These are phyloP conservation scores for Diarsia mendica DNA, from an alignment of 2,888 invertebrate genomes.

Conservation along the genomic window DNA sequence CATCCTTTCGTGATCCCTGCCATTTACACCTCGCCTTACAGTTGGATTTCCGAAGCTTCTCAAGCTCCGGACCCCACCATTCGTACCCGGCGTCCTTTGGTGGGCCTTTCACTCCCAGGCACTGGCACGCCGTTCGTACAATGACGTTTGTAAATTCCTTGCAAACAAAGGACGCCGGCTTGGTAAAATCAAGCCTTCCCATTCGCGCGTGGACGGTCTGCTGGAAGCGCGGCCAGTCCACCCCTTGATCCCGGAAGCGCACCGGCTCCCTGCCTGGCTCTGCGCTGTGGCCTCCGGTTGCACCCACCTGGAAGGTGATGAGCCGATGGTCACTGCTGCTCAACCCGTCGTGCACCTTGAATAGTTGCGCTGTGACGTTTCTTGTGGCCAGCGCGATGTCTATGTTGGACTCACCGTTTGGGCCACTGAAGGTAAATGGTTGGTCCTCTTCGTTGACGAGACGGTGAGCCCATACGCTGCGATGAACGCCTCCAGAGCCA, in stretches of 20 bases:
- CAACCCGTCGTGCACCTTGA: too few relatives aligned
- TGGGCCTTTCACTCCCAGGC: too few relatives aligned
- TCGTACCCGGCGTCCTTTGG: slow-evolving; percentile 36
- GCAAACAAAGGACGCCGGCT: too few relatives aligned
- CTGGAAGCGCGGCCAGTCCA: too few relatives aligned
- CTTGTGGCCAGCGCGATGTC: slow-evolving; percentile 59
- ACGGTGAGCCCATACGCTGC: background rate
- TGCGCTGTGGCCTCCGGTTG: accelerated
- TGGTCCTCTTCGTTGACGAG: slow-evolving; percentile 7
- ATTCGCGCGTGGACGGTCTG: too few relatives aligned
- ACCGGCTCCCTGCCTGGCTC: background rate
- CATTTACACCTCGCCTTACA: slow-evolving; percentile 21
- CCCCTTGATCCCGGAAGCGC: slow-evolving; percentile 10
- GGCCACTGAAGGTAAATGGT: slow-evolving; percentile 41
- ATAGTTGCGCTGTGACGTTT: background rate
- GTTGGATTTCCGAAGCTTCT: slow-evolving; percentile 18
- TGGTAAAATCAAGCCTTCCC: too few relatives aligned
- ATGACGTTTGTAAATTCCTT: too few relatives aligned
- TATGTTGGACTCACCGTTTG: slow-evolving; percentile 60
- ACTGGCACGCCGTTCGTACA: too few relatives aligned
- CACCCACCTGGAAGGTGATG: too few relatives aligned
- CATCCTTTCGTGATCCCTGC: background rate
- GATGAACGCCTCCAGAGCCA: background rate
- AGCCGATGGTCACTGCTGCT: too few relatives aligned
- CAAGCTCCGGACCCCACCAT: slow-evolving; percentile 48